Evolutionary conservation across 1,140 invertebrate genomes (phyloP), one percentile per base, ranked within the genome.

Genomic region (Drosophila athabasca): DNA sequence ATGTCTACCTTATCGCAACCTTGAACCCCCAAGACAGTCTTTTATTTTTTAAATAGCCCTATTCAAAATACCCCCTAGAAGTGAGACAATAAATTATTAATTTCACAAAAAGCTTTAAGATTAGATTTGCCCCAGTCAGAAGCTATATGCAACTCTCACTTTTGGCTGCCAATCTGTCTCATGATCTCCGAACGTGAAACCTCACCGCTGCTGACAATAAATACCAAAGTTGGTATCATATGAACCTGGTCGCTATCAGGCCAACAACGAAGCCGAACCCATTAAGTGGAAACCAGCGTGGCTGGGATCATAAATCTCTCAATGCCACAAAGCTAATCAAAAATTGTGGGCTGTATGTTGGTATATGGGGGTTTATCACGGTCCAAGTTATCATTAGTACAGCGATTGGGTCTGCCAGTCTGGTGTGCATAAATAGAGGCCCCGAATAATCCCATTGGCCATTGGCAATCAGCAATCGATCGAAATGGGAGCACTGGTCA

Each of bases 401-500:
- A 3, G 2, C 31, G 31, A 31, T 31, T 9, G 31, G 31, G 8
- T 76, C 64, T n/a, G 0, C 3, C 0, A 49, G 15, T n/a, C 8
- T 39, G 11, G 9, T 60, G 55, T 50, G 61, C 60, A 71, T 85
- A 87, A 70, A 88, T 87, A 87, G 70, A 45, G 57, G 69, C 48
- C 9, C 22, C 22, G 31, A n/a, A 6, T 83, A 82, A 83, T 83
- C 78, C 66, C 46, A 44, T 19, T 44, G 41, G 54, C 6, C 43
- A 75, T 66, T 67, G 72, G 46, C 57, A 61, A 55, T 46, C 73
- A 62, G 46, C 57, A 61, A 55, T 46, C 73, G 74, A 54, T 76
- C 52, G 43, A 54, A n/a, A 49, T 61, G 57, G 41, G 45, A 46
- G 73, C 31, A 50, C 60, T 68, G 83, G 58, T 52, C 9, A 88